Evolutionary conservation across 2,797 vertebrate species (phyloP).

Genomic region (Pantherophis vulpinus): DNA sequence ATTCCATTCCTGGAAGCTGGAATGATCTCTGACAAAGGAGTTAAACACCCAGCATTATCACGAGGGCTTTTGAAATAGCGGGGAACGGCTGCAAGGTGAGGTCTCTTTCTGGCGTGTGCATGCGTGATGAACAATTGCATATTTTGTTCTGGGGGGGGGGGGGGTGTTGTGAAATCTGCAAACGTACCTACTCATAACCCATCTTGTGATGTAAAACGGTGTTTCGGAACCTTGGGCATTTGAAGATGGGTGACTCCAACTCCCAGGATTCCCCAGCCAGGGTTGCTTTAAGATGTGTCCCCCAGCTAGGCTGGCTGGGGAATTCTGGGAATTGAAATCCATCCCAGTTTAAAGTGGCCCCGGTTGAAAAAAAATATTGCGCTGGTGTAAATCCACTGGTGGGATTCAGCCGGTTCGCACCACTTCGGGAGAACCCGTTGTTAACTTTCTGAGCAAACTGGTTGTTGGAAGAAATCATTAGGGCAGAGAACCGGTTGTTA

Average conservation of each 20-base stretch:
- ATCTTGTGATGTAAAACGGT: not conserved
- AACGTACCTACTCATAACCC: not conserved
- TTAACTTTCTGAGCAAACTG: too few species aligned
- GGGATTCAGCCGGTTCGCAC: too few species aligned
- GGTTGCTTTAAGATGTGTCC: not conserved
- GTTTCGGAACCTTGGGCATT: not conserved
- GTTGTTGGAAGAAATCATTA: too few species aligned
- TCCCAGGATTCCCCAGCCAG: not conserved
- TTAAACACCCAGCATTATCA: not conserved
- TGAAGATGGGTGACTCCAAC: not conserved
- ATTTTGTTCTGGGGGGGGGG: not conserved
- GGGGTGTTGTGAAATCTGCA: not conserved
- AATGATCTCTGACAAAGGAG: not conserved
- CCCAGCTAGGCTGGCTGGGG: too few species aligned
- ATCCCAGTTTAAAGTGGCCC: not conserved
- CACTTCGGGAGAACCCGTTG: too few species aligned
- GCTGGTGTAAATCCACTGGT: not conserved
- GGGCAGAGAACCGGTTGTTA: too few species aligned
- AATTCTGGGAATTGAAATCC: not conserved
- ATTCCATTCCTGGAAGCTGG: conserved; percentile 2
- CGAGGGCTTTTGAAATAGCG: not conserved
- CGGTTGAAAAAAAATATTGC: not conserved
- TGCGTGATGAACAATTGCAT: not conserved
- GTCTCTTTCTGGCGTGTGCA: not conserved
- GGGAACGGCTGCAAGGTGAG: not conserved